Percentiles rank a stretch among this genome's conserved stretches.
Evolutionary conservation across 1,140 invertebrate genomes (phyloP).

Genomic region (Psix sp.): DNA sequence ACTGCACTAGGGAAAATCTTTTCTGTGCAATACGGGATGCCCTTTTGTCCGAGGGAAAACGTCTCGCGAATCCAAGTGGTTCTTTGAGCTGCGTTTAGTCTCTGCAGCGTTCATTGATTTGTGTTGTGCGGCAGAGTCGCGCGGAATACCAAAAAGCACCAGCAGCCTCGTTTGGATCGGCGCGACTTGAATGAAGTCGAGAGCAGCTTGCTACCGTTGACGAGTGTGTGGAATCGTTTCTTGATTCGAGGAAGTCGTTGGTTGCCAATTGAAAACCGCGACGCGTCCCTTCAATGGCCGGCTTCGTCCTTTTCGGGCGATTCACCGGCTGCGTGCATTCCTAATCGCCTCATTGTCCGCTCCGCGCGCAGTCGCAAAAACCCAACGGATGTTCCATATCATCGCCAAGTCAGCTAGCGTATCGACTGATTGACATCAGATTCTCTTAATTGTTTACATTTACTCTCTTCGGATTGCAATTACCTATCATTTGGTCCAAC

Average conservation of each 20-base stretch:
- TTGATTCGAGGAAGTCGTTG: constrained; percentile 62
- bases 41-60: too few relatives aligned
- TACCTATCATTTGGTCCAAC: constrained; percentile 5
- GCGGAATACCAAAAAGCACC: constrained; percentile 63
- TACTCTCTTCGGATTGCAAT: constrained; percentile 7
- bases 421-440: constrained; percentile 3
- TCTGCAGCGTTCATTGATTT: constrained; percentile 18
- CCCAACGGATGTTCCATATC: constrained; percentile 12
- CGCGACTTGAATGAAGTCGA: constrained; percentile 65
- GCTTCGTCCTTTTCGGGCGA: constrained; percentile 40
- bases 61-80: neutral
- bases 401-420: too few relatives aligned
- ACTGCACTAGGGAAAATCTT: too few relatives aligned
- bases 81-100: too few relatives aligned
- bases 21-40: too few relatives aligned
- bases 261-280: constrained; percentile 62
- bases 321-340: constrained; percentile 28
- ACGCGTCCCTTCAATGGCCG: constrained; percentile 56
- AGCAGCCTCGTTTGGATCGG: constrained; percentile 32
- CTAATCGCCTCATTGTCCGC: constrained; percentile 33
- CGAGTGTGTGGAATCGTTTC: constrained; percentile 51
- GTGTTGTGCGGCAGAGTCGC: constrained; percentile 21
- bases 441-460: constrained; percentile 44
- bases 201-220: constrained; percentile 28
- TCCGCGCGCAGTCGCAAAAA: constrained; percentile 41